phyloP scores from a whole-genome alignment of 2,797 vertebrate genomes.

The Rhinogobio ventralis region DNA sequence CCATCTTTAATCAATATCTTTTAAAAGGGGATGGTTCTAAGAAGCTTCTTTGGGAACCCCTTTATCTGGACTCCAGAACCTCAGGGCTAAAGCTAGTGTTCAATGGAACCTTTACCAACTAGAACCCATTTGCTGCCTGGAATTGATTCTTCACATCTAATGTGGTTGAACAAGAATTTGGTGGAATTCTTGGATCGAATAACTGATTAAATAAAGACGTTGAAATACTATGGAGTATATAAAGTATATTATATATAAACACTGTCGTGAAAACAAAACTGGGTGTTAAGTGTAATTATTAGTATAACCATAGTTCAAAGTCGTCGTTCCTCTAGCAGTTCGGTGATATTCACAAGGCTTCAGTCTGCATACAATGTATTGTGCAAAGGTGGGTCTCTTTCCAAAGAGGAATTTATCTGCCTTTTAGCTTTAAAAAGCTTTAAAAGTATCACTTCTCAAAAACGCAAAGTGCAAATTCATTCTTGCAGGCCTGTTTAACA shows the following conservation, averaged over 20 bases:
- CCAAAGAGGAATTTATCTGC: not conserved
- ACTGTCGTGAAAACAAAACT: too few species aligned
- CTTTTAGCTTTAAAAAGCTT: not conserved
- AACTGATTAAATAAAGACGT: not conserved
- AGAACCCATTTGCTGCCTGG: not conserved
- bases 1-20: not conserved
- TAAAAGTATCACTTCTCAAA: slow-evolving; percentile 1
- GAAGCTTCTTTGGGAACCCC: too few species aligned
- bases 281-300: too few species aligned
- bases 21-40: not conserved
- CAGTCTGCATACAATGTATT: not conserved
- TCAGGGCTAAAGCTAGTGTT: not conserved
- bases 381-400: not conserved
- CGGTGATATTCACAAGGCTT: too few species aligned
- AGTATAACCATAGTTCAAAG: too few species aligned
- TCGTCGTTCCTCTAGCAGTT: not conserved
- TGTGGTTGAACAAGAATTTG: not conserved
- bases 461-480: not conserved
- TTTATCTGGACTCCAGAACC: not conserved
- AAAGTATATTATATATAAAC: too few species aligned
- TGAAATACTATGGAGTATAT: too few species aligned
- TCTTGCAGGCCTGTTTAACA: not conserved
- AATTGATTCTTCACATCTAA: not conserved
- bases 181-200: not conserved
- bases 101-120: not conserved